These are phyloP conservation scores for Heliornis fulica DNA, from an alignment of 2,113 vertebrate genomes.

Conservation along the genomic window DNA sequence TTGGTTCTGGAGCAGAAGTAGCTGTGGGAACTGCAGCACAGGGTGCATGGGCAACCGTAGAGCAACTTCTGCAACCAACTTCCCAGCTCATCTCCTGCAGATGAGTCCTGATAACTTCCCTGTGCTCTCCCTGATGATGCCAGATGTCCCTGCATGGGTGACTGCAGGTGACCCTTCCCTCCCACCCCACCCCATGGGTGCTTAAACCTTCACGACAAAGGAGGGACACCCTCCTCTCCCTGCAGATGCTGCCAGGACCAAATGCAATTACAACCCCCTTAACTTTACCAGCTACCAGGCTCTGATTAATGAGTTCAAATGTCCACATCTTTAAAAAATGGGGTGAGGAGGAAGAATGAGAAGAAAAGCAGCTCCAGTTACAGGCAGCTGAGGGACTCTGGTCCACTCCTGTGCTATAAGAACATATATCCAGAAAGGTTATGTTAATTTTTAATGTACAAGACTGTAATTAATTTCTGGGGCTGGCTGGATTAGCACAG, in stretches of 20 bases:
- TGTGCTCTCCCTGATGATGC: background rate
- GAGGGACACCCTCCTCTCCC: background rate
- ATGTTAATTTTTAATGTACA: conserved; percentile 70
- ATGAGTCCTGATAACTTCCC: background rate
- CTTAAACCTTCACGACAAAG: background rate
- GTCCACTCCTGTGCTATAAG: conserved; percentile 31
- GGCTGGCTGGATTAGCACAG: conserved; percentile 59
- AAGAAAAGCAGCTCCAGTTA: conserved; percentile 23
- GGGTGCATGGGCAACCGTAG: rapidly evolving
- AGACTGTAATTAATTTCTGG: conserved; percentile 67
- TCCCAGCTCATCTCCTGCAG: background rate
- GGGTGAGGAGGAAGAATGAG: background rate
- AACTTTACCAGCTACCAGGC: conserved; percentile 11
- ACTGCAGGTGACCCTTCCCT: background rate
- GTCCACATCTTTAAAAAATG: background rate
- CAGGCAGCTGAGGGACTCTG: conserved; percentile 31
- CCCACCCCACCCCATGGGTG: background rate
- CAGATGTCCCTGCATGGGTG: background rate
- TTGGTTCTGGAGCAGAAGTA: background rate
- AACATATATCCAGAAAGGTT: conserved; percentile 63
- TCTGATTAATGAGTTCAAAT: conserved; percentile 27
- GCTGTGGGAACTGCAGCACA: background rate
- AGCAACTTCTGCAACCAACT: background rate
- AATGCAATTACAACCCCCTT: background rate
- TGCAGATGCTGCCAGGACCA: background rate